These are phyloP conservation scores for Tympanuchus pallidicinctus DNA, from an alignment of 2,113 vertebrate species.

Conservation along the genomic window DNA sequence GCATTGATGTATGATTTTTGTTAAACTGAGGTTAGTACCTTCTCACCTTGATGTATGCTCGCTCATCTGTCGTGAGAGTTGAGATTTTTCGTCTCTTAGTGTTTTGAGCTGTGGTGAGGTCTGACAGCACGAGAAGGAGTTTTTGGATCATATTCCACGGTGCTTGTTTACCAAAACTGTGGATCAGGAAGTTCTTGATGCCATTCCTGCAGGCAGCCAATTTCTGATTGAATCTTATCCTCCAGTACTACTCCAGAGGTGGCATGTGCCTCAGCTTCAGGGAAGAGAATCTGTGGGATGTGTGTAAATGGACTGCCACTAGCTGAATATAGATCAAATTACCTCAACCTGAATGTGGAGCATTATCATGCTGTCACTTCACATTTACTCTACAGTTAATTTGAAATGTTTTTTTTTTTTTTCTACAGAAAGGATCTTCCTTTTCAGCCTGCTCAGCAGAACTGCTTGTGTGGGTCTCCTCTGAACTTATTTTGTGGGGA, in stretches of 20 bases:
- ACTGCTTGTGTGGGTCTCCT: neutral
- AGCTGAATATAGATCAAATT: neutral
- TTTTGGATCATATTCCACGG: neutral
- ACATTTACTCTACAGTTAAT: neutral
- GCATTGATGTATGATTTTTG: neutral
- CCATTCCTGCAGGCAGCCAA: neutral
- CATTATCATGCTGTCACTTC: neutral
- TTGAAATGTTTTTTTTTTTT: neutral
- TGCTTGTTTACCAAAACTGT: neutral
- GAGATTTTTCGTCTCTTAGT: neutral
- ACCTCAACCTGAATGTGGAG: neutral
- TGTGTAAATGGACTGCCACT: neutral
- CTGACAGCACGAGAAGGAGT: neutral
- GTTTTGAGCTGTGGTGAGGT: neutral
- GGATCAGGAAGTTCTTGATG: neutral
- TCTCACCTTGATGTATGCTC: neutral
- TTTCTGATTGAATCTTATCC: neutral
- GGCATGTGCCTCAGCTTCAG: neutral
- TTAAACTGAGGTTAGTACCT: neutral
- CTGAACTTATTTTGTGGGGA: neutral
- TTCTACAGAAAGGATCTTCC: neutral
- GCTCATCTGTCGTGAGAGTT: rapidly evolving
- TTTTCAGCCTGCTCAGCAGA: neutral
- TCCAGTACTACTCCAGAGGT: neutral
- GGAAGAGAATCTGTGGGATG: neutral